Base-by-base conservation (phyloP, 2,888 invertebrate genomes). In the Notodonta ziczac region DNA sequence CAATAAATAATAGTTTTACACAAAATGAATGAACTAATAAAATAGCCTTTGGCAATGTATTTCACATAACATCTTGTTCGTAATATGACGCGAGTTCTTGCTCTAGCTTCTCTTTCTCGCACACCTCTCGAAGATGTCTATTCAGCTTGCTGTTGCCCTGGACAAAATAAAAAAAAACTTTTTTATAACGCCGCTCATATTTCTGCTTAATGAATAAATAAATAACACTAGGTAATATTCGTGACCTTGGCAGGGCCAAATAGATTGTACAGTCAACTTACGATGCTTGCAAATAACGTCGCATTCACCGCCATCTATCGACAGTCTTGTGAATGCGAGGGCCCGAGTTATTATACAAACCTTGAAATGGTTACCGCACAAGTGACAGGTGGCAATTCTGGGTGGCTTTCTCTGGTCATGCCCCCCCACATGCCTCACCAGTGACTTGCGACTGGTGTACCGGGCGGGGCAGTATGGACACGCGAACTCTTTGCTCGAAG, bases 111-210 rank as follows among this genome's bases (percentile, higher is more conserved):
- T 83, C 81, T 48, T 91, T 91, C 14, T 90, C 88, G 60, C 93
- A 93, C 0, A 92, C 91, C 63, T 90, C 87, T n/a, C 78, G 75
- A 0, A 93, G 63, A 76, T 93, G 93, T 0, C 90, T 76, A 62
- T 88, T 91, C 9, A 93, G 63, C 63, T 90, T 90, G 66, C 82
- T 89, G 50, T 85, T 84, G 0, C 85, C 86, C 92, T 93, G 86
- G 39, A 85, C 86, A 5, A 14, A 16, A 24, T 46, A 54, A 42
- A 12, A 54, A 42, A 10, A 42, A 39, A 40, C 7, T 8, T 8
- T 7, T 40, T 40, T 40, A 40, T 40, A 40, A 9, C 24, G 24
- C 24, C 24, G 24, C 24, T 24, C 24, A 24, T 24, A 24, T 24
- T 2, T 2, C 24, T 24, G 24, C 24, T 24, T 2, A 24, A 1